Evolutionary conservation across 2,113 vertebrate species (phyloP), one percentile per base, ranked within the genome.

Genomic region (Monarcha castaneiventris): DNA sequence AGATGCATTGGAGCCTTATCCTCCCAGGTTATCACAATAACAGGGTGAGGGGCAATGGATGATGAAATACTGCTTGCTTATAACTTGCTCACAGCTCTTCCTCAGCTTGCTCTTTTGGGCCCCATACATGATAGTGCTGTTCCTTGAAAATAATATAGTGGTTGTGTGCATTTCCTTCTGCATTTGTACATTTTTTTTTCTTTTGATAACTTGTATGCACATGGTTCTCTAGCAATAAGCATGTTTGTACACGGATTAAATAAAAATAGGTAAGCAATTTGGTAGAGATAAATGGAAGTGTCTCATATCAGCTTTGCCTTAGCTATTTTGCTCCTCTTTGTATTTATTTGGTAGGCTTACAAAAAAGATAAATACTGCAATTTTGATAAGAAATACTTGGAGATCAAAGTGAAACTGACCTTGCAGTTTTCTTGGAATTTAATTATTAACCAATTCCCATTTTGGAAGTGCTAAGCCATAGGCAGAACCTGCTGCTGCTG

Each of bases 401-500:
- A 56, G 32, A 88, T 51, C 13, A 76, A 84, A 84, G 71, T 2
- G 8, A 85, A 83, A 62, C 27, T 73, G 54, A 55, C 46, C 54
- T 78, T 35, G 8, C 18, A 35, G 25, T 81, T 84, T 30, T 58
- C 49, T 46, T 4, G 2, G n/a, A 21, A 27, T 87, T 93, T 79
- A 80, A 82, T 58, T 63, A 81, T 73, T 90, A 81, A 67, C 13
- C 16, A 15, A 39, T 20, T 6, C 52, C 8, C 27, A 10, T 58
- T 93, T 89, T 69, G n/a, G 30, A 84, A 76, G 22, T 11, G 15
- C 39, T 43, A 44, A 95, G 7, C 23, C 17, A 26, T 1, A 3
- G 0, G 0, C 59, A 52, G 25, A 67, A 48, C 23, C 41, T 19
- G 5, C 54, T 3, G 8, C 32, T 59, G 54, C 19, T 3, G 3